Evolutionary conservation across 2,888 invertebrate genomes (phyloP), one percentile per base, ranked within the genome.

Genomic region (Leptothorax acervorum): DNA sequence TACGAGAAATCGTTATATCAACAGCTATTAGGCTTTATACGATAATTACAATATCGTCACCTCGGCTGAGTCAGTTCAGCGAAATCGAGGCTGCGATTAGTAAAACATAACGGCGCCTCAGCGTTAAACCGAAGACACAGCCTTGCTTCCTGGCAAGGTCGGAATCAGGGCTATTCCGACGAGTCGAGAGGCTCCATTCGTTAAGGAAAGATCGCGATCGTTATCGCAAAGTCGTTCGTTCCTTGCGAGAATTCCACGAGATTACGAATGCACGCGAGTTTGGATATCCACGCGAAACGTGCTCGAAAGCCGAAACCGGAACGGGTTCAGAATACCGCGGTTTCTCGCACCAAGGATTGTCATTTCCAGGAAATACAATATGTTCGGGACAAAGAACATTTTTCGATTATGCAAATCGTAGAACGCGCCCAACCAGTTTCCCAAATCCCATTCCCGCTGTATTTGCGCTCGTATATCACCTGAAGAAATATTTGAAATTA

Each of bases 61-160:
- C 53, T 42, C 48, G 9, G n/a, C 39, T 71, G 75, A 74, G 78
- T 82, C 78, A 75, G 55, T 39, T 23, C 23, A 31, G 39, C n/a
- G 70, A 83, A 89, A 83, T 83, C 82, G 68, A 85, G 85, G 84
- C 74, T 85, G 45, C 66, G 65, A 83, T 89, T 87, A 84, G 82
- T 60, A 82, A 84, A 83, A 83, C 68, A 15, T 31, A 28, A 42
- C 53, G 12, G 63, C 65, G 23, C 70, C 70, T 15, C 68, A 35
- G 35, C 48, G 63, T 51, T 65, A 28, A 87, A 73, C 65, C 39
- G n/a, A 79, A 51, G 39, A 55, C 28, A 23, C 31, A 63, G 35
- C 71, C 79, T 79, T 79, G 79, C 51, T 78, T 66, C 51, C 28
- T 18, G 70, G 35, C 82, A 75, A 85, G 87, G 63, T 78, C 82